Evolutionary conservation across 2,888 invertebrate genomes (phyloP).

Genomic region (Drosophila lacicola): DNA sequence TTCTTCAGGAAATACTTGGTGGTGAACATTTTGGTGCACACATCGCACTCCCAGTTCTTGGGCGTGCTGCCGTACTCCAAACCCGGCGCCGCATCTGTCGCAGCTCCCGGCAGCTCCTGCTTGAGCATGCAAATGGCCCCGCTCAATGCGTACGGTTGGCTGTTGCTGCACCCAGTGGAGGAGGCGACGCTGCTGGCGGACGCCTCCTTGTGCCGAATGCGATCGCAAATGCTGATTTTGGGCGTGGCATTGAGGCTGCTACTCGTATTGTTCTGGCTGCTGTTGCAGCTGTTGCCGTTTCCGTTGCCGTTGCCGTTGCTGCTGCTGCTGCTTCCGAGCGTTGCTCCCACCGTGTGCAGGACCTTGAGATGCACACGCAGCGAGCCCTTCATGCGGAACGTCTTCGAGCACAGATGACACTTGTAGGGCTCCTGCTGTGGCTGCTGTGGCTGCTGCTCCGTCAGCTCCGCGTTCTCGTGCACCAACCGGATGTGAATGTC

Average conservation of each 20-base stretch:
- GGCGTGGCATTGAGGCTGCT: conserved; percentile 48
- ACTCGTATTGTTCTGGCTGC: conserved; percentile 34
- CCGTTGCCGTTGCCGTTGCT: conserved; percentile 57
- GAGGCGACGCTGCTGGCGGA: conserved; percentile 22
- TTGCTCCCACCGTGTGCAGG: conserved; percentile 87
- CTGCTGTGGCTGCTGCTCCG: conserved; percentile 32
- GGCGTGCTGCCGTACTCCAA: conserved; percentile 85
- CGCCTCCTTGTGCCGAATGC: conserved; percentile 77
- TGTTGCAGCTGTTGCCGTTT: conserved; percentile 32
- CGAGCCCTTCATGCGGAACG: conserved; percentile 93
- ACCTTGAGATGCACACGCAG: conserved; percentile 93
- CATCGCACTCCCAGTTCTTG: conserved; percentile 94
- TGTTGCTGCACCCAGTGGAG: conserved; percentile 9
- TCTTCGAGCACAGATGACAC: conserved; percentile 92
- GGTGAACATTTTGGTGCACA: conserved; percentile 93
- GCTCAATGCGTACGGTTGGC: conserved; percentile 64
- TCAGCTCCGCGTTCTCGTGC: conserved; percentile 85
- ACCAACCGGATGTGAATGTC: conserved; percentile 91
- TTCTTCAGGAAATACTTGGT: conserved; percentile 96
- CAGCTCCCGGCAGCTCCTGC: conserved; percentile 33
- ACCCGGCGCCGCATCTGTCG: conserved; percentile 20
- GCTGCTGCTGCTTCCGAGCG: conserved; percentile 23
- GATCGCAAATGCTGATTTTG: conserved; percentile 82
- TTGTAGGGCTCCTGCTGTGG: conserved; percentile 77
- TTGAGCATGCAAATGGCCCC: conserved; percentile 72